Conservation (phyloP, 2,113 vertebrate genomes). For the Nematolebias whitei region DNA sequence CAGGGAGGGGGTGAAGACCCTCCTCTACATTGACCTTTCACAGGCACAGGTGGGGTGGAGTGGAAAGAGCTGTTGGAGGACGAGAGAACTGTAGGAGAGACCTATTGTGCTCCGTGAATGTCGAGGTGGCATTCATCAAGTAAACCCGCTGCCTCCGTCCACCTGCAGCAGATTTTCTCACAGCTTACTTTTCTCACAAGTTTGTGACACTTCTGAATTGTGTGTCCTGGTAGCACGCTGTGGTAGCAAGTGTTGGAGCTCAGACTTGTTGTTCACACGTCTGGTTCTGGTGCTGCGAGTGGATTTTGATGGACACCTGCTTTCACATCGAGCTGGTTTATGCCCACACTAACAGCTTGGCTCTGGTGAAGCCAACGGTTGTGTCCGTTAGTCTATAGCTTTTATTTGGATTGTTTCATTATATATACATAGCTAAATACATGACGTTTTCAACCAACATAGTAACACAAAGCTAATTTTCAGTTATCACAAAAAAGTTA, state of each 20-base stretch:
- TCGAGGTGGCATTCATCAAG: slow-evolving; percentile 63
- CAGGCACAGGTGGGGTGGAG: slow-evolving; percentile 73
- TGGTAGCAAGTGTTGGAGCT: slow-evolving; percentile 17
- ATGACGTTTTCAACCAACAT: too few species aligned
- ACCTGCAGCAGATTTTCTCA: slow-evolving; percentile 70
- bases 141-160: slow-evolving; percentile 49
- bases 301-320: slow-evolving; percentile 11
- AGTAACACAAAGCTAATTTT: too few species aligned
- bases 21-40: slow-evolving; percentile 72
- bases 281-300: slow-evolving; percentile 15
- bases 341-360: neutral
- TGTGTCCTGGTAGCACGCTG: slow-evolving; percentile 19
- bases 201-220: slow-evolving; percentile 25
- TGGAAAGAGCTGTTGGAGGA: slow-evolving; percentile 27
- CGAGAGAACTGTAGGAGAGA: slow-evolving; percentile 42
- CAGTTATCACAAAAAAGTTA: too few species aligned
- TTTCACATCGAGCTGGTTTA: neutral
- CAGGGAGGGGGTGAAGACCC: slow-evolving; percentile 53
- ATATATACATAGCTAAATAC: neutral
- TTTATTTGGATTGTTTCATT: neutral
- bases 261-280: neutral
- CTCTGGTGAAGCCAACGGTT: neutral
- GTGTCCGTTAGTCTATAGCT: neutral
- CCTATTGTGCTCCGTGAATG: slow-evolving; percentile 63
- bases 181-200: slow-evolving; percentile 34